Base-by-base conservation (phyloP, 2,113 vertebrate genomes). In the Campylomormyrus tamandua region DNA sequence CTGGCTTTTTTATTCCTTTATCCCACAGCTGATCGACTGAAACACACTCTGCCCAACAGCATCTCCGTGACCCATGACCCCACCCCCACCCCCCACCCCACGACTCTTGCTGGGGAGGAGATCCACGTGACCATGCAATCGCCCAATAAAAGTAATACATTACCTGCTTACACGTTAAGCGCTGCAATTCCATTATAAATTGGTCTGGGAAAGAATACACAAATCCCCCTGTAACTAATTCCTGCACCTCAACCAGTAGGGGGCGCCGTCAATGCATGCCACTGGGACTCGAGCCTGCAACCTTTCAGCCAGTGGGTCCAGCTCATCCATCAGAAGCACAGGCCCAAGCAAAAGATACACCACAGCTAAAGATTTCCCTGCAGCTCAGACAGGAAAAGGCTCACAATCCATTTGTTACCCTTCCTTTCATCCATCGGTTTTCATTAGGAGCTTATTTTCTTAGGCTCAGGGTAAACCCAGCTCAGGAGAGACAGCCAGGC, bases 171-270 rank as follows among this genome's bases (percentile, higher is more conserved):
- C 87, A 88, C 89, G 89, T 91, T 93, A 90, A 90, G 89, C 39
- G 83, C 74, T 91, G 91, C 91, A 91, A 93, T 91, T 90, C 89
- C 91, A 88, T 93, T 93, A 91, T 89, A 90, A 90, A 90, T 88
- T 87, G 84, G 31, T 87, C 87, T 80, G 19, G 19, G 89, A 90
- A 92, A 91, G 91, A 92, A 92, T 87, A 9, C 31, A 17, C 70
- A 93, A 91, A 93, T 93, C 94, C 90, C 35, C 92, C 91, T 93
- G 90, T 88, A 87, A 90, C 83, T 85, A 31, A 66, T 11, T 70
- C 58, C 42, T 45, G 19, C 77, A n/a, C 3, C 31, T 19, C n/a
- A 83, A 80, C 74, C 52, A 24, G 45, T 46, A 77, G 19, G n/a
- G 46, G 88, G 58, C 17, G 46, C 46, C 49, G 49, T 27, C n/a